Conservation (phyloP, 2,888 invertebrate genomes). For the Zelleria hepariella region DNA sequence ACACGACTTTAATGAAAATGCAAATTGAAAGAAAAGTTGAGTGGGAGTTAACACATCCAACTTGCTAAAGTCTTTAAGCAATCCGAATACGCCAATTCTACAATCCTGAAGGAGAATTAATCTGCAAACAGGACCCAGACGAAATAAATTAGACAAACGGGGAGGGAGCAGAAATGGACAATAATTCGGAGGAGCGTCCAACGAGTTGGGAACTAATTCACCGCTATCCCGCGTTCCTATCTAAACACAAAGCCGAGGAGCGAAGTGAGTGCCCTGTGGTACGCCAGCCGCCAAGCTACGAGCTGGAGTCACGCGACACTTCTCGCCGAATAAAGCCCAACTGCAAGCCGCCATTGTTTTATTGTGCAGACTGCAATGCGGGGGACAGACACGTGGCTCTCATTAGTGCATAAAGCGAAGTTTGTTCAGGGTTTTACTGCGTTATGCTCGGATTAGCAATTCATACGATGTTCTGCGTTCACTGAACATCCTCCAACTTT, state of each 20-base stretch:
- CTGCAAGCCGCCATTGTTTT: constrained; percentile 63
- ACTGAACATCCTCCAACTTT: constrained; percentile 14
- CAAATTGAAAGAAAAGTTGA: not conserved
- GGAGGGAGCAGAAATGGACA: not conserved
- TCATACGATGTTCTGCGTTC: constrained; percentile 53
- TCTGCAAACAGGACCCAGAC: not conserved
- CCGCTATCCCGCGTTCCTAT: constrained; percentile 22
- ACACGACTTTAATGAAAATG: not conserved
- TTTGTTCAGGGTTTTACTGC: constrained; percentile 66
- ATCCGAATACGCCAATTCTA: not conserved
- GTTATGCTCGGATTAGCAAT: constrained; percentile 61
- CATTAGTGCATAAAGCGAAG: constrained; percentile 69
- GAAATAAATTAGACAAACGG: constrained; percentile 1
- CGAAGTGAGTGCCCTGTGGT: constrained; percentile 43
- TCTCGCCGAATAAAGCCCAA: constrained; percentile 57
- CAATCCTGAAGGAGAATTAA: not conserved
- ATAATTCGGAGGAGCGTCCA: constrained; percentile 13
- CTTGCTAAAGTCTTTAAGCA: not conserved
- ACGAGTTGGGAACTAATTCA: constrained; percentile 26
- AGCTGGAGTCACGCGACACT: constrained; percentile 59
- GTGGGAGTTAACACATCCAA: not conserved
- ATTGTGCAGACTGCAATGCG: constrained; percentile 70
- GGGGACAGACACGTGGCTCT: constrained; percentile 69
- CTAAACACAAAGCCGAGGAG: constrained; percentile 41
- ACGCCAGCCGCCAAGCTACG: constrained; percentile 29